A percentile compares a stretch with the other conserved stretches of the same genome.
These are phyloP conservation scores for Drosophila longiperda DNA, from an alignment of 2,888 invertebrate species.

Conservation along the genomic window DNA sequence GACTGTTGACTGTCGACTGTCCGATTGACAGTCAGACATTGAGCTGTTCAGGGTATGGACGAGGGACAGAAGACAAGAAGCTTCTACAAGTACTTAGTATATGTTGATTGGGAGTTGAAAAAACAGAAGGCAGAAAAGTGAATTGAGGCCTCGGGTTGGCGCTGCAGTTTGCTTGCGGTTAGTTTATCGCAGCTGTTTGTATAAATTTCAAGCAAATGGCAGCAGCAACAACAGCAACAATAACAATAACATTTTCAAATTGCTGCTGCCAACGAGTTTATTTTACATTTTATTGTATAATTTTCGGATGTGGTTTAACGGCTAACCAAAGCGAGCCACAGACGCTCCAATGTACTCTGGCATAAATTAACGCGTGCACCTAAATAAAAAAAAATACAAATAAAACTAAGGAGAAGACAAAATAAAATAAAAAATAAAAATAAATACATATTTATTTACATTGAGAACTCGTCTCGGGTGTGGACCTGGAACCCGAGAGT, in stretches of 20 bases:
- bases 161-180: conserved; percentile 71
- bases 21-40: conserved; percentile 19
- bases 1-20: conserved; percentile 5
- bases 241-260: conserved; percentile 28
- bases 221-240: conserved; percentile 23
- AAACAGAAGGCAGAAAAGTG: conserved; percentile 12
- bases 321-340: conserved; percentile 40
- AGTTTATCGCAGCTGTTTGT: conserved; percentile 73
- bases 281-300: conserved; percentile 79
- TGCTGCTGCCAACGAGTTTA: conserved; percentile 59
- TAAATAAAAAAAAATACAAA: conserved; percentile 69
- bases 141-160: conserved; percentile 48
- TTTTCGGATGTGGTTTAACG: conserved; percentile 76
- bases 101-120: conserved; percentile 5
- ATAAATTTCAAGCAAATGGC: conserved; percentile 64
- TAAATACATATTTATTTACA: conserved; percentile 74
- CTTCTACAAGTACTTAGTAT: conserved; percentile 23
- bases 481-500: conserved; percentile 36
- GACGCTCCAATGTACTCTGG: conserved; percentile 43
- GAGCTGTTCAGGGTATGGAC: conserved; percentile 34
- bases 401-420: conserved; percentile 38
- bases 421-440: conserved; percentile 57
- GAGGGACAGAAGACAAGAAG: conserved; percentile 56
- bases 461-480: conserved; percentile 43
- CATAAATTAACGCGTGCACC: conserved; percentile 80